These are phyloP conservation scores for Phengaris arion DNA, from an alignment of 2,888 invertebrate genomes.

Conservation along the genomic window DNA sequence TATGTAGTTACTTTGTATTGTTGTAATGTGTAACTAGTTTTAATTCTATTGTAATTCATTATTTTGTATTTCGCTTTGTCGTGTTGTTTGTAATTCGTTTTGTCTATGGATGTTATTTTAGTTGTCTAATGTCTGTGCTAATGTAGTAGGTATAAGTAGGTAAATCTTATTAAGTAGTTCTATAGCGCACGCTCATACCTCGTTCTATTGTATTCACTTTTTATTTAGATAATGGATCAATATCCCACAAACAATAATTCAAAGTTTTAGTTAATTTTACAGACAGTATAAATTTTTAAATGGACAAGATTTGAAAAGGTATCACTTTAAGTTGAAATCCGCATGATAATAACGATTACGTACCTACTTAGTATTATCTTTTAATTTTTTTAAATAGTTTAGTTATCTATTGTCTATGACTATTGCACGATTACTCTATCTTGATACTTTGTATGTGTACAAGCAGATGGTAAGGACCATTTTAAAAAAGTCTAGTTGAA, in stretches of 20 bases:
- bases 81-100: slow-evolving; percentile 28
- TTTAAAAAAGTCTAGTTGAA: not conserved
- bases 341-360: slow-evolving; percentile 10
- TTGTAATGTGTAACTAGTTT: slow-evolving; percentile 29
- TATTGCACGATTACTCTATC: slow-evolving; percentile 14
- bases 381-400: slow-evolving; percentile 12
- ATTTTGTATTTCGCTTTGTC: slow-evolving; percentile 30
- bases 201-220: slow-evolving; percentile 28
- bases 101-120: slow-evolving; percentile 29
- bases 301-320: slow-evolving; percentile 27
- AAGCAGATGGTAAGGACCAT: not conserved
- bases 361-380: not conserved
- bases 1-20: slow-evolving; percentile 32
- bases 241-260: not conserved
- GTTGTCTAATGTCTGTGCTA: slow-evolving; percentile 21
- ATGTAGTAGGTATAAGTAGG: slow-evolving; percentile 24
- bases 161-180: not conserved
- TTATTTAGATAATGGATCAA: slow-evolving; percentile 13
- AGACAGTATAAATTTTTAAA: slow-evolving; percentile 10
- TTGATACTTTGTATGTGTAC: not conserved
- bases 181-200: slow-evolving; percentile 37
- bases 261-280: slow-evolving; percentile 18
- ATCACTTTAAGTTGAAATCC: slow-evolving; percentile 12
- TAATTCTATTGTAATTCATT: slow-evolving; percentile 31
- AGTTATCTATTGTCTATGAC: not conserved